Conservation (phyloP, 2,888 invertebrate genomes). For the Coleophora flavipennella region DNA sequence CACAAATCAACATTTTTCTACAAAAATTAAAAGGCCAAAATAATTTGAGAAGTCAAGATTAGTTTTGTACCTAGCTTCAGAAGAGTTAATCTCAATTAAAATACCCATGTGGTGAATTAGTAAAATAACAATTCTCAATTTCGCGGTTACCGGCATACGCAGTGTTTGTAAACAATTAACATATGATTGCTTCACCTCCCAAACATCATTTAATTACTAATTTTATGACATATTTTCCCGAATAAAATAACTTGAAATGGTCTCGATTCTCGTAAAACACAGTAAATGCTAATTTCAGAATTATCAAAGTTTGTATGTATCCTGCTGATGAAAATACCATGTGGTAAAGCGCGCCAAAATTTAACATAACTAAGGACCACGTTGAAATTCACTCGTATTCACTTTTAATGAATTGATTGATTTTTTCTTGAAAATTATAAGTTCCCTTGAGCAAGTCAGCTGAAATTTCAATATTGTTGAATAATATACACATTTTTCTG, state of each 20-base stretch:
- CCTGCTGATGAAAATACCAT: constrained; percentile 37
- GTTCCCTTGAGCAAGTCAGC: no score
- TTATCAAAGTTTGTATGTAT: constrained; percentile 16
- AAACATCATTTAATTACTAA: constrained; percentile 17
- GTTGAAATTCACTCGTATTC: not conserved
- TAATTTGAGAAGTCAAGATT: no score
- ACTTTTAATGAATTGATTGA: no score
- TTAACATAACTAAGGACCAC: constrained; percentile 28
- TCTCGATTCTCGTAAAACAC: constrained; percentile 14
- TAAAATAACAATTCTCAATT: not conserved
- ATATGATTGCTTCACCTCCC: constrained; percentile 43
- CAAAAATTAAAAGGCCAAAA: no score
- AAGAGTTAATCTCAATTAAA: no score
- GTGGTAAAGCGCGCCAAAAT: constrained; percentile 59
- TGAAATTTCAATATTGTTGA: no score
- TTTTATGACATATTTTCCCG: constrained; percentile 22
- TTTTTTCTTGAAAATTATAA: no score
- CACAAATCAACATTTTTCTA: no score
- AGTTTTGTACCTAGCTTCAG: no score
- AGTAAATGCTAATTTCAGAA: constrained; percentile 23
- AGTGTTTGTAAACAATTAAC: constrained; percentile 71
- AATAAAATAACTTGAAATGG: constrained; percentile 23
- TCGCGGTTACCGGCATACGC: constrained; percentile 42
- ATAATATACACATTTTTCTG: constrained; percentile 13
- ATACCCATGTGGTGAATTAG: no score